These are phyloP conservation scores for Vulpes ferrilata DNA, from an alignment of 2,113 vertebrate species.

Conservation along the genomic window DNA sequence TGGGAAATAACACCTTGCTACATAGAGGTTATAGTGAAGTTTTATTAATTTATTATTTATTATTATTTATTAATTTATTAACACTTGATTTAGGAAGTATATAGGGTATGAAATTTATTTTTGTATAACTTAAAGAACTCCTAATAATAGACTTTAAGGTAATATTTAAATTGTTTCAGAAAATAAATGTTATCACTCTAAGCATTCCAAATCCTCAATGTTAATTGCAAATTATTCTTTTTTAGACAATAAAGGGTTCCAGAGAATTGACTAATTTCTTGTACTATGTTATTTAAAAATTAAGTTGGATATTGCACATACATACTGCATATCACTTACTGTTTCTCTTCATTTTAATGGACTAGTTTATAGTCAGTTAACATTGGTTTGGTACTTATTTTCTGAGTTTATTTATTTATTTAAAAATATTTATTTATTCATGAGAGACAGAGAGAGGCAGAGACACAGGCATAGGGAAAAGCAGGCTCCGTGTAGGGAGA, in stretches of 20 bases:
- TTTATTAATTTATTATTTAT: not conserved
- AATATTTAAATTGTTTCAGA: slow-evolving; percentile 55
- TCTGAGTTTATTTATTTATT: not conserved
- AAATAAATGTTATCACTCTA: not conserved
- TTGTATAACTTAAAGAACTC: slow-evolving; percentile 14
- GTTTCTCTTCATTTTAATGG: slow-evolving; percentile 19
- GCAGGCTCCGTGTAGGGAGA: too few species aligned
- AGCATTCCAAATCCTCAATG: not conserved
- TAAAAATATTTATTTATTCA: too few species aligned
- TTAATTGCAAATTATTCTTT: slow-evolving; percentile 19
- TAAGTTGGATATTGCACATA: not conserved
- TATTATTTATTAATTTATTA: not conserved
- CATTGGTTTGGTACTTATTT: slow-evolving; percentile 27
- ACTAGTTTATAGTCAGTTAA: not conserved
- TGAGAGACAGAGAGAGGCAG: too few species aligned
- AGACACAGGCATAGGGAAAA: too few species aligned
- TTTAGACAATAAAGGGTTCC: not conserved
- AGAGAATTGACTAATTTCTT: not conserved
- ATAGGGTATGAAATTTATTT: not conserved
- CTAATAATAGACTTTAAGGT: not conserved
- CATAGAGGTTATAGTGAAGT: not conserved
- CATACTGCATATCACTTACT: not conserved
- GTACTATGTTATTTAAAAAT: not conserved
- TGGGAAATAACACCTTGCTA: slow-evolving; percentile 29
- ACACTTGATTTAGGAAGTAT: slow-evolving; percentile 17